Conservation (phyloP, 2,113 vertebrate genomes). For the Pholis gunnellus region DNA sequence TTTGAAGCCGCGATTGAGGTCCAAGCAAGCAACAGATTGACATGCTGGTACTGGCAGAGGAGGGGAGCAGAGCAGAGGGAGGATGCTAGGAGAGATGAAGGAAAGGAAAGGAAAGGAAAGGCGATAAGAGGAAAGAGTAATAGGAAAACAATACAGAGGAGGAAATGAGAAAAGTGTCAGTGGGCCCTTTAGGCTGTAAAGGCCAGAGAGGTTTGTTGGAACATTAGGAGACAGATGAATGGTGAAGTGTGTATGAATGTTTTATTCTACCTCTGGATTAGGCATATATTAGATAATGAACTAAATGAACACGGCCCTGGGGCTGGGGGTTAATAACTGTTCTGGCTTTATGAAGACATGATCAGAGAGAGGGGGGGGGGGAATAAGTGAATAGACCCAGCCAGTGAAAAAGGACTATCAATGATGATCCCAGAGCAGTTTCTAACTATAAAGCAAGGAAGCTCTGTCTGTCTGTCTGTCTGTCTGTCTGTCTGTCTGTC, state of each 20-base stretch:
- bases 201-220: conserved; percentile 46
- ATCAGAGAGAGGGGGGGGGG: conserved; percentile 1
- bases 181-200: conserved; percentile 53
- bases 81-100: background rate
- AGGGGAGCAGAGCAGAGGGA: conserved; percentile 9
- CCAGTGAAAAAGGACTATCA: background rate
- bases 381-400: background rate
- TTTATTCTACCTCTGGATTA: conserved; percentile 61
- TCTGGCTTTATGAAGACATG: conserved; percentile 30
- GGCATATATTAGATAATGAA: conserved; percentile 27
- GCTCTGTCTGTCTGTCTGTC: no score
- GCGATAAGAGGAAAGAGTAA: conserved; percentile 44
- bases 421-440: background rate
- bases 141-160: conserved; percentile 42
- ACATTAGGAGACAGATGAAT: conserved; percentile 61
- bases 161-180: conserved; percentile 69
- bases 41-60: conserved; percentile 20
- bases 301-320: conserved; percentile 52
- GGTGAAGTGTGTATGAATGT: conserved; percentile 61
- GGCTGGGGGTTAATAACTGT: conserved; percentile 54
- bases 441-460: background rate
- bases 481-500: no score
- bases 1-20: conserved; percentile 66
- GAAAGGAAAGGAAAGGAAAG: background rate
- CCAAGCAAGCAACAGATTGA: conserved; percentile 48